Base-by-base conservation (phyloP, 1,140 invertebrate species). In the Solenopsis invicta region DNA sequence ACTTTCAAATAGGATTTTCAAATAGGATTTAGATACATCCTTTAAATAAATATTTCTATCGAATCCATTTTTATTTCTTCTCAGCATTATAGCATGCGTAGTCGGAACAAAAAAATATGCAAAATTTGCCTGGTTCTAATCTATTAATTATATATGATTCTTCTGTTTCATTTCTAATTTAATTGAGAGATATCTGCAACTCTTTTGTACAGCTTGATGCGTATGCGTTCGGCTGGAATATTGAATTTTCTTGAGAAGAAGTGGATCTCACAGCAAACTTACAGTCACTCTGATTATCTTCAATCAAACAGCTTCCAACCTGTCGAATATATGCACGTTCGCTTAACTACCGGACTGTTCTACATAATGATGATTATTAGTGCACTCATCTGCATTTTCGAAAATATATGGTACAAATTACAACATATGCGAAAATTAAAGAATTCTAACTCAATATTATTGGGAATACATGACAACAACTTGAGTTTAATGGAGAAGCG, bases 171-270 rank as follows among this genome's bases (percentile, higher is more conserved):
- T 75, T 41, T 37, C 2, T 45, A 78, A 75, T 50, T 56, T 66
- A 41, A 59, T 62, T 50, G 24, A 18, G 2, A 76, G 52, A 50
- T 29, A 64, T 67, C 59, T 29, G 34, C 2, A 37, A 69, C 4
- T 80, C 4, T 80, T 64, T 18, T 71, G 34, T 90, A 76, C 54
- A 93, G 92, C 21, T 85, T 93, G 37, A 24, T 93, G 78, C 86
- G 87, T 48, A 69, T 93, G 8, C 87, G 75, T 9, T 89, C 90
- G 12, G 78, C 87, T 9, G 92, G 91, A 1, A 91, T 94, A 71
- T 61, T 93, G 6, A 88, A 85, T 13, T 92, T 93, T 69, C 88
- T 94, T 18, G 87, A 93, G 76, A 69, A 77, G 6, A 92, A 93
- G 75, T 93, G 92, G 92, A 91, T 90, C 18, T 64, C 75, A 10